Evolutionary conservation across 2,797 vertebrate species (phyloP), one percentile per base, ranked within the genome.

Genomic region (Propithecus perrieri): DNA sequence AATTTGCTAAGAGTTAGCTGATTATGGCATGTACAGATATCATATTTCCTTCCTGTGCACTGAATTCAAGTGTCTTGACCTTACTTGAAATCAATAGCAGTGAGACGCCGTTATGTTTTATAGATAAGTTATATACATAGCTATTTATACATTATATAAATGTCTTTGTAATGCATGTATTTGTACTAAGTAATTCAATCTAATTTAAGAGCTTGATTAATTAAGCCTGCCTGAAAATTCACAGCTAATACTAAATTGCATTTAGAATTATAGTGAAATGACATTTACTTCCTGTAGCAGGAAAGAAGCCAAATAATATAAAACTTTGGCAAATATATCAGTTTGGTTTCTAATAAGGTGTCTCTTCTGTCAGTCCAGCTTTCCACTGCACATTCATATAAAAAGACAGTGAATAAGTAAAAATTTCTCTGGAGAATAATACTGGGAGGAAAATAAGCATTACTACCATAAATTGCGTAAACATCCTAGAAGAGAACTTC

Each of bases 1-100:
- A 97, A 94, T 98, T 98, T 98, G 85, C 79, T 91, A 95, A 97
- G 92, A 91, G 92, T 98, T 98, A 98, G 94, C 78, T 91, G 90
- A 96, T 98, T 94, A 87, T 98, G 95, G 95, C 97, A 97, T 78
- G 80, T 85, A 89, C 79, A 80, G 89, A 97, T 98, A 98, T 69
- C 74, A 50, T 97, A 95, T 98, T 98, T 98, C 94, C 97, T 98
- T 98, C 97, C 98, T 94, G 22, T 94, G 63, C 69, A 63, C 89
- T 94, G 78, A 96, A 98, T 98, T 98, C 87, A 95, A 98, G 85
- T 93, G 85, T 96, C 96, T 97, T 90, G 79, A 97, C 97, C 83
- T 41, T 85, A 96, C 65, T 98, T 97, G 90, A 98, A 98, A 97
- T 98, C 98, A 97, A 92, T 98, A 97, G 48, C 89, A 30, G 2